These are phyloP conservation scores for Heliconius ethilla DNA, from an alignment of 2,888 invertebrate species.

Conservation along the genomic window DNA sequence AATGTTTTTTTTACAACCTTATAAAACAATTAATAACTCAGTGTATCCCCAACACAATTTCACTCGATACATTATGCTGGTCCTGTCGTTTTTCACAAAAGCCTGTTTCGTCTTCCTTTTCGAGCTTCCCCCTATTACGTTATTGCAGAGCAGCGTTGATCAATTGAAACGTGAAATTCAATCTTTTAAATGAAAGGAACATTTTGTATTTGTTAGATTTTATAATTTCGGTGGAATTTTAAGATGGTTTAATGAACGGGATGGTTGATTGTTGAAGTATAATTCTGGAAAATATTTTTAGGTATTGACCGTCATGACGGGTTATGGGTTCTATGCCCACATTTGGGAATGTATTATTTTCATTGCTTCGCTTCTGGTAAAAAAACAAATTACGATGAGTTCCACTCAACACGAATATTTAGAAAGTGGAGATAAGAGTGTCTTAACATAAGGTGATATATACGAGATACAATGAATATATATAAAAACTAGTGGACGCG, in stretches of 20 bases:
- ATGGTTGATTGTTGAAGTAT: no score
- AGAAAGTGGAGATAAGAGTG: no score
- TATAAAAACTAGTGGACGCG: no score
- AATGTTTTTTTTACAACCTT: background rate
- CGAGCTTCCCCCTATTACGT: constrained; percentile 32
- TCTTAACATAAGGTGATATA: no score
- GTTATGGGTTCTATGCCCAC: no score
- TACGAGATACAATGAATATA: no score
- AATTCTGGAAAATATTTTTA: no score
- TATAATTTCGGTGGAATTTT: background rate
- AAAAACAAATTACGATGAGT: no score
- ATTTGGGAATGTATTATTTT: no score
- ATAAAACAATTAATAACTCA: background rate
- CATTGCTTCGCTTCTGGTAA: no score
- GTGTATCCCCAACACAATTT: constrained; percentile 4
- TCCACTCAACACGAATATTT: no score
- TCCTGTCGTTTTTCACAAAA: constrained; percentile 32
- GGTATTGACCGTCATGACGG: no score
- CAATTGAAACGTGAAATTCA: constrained; percentile 19
- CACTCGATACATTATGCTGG: constrained; percentile 27
- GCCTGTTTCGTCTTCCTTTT: constrained; percentile 27
- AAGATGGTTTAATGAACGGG: background rate
- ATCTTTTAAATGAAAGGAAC: background rate
- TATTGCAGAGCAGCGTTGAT: constrained; percentile 13
- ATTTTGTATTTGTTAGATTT: background rate